Base-by-base conservation (phyloP, 2,113 vertebrate genomes). In the Neolamprologus sp. region DNA sequence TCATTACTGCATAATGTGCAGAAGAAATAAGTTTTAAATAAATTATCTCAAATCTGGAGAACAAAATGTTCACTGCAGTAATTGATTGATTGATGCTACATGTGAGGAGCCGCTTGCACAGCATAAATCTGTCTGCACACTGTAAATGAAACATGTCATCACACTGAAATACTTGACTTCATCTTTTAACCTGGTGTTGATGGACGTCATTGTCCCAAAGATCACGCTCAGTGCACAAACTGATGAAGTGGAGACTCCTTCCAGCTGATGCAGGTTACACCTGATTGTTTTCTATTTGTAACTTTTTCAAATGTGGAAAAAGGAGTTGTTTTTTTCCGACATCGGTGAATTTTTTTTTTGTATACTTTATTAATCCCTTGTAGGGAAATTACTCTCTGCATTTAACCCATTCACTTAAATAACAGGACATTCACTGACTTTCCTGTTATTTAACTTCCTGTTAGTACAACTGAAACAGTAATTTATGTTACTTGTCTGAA, bases 241-340 rank as follows among this genome's bases (percentile, higher is more conserved):
- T 4, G 9, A 60, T 23, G 0, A 80, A 51, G 19, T 33, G 19
- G 23, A 7, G 63, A 57, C 13, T 80, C 33, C 54, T 55, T 75
- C 9, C 57, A 87, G 84, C 84, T 85, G 84, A 83, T 17, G 8
- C 0, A 55, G 0, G 80, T 79, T 68, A 49, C 3, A 35, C 75
- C 10, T 53, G 37, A 57, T 55, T 9, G 73, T 1, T 49, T 82
- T 79, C 84, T 79, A n/a, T 33, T 47, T 49, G 23, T 19, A 75
- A 12, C 4, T 26, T 26, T 73, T 73, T 45, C 23, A 78, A 49
- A 78, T 49, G 71, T 49, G 16, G 42, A 75, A 75, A 17, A 26
- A 47, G 1, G 9, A 7, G 21, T 3, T 11, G 28, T 33, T 63
- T 65, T 73, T 49, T 28, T 7, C 0, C 2, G 0, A 9, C 0